Evolutionary conservation across 2,797 vertebrate genomes (phyloP), one percentile per base, ranked within the genome.

Genomic region (Loris lydekkerianus): DNA sequence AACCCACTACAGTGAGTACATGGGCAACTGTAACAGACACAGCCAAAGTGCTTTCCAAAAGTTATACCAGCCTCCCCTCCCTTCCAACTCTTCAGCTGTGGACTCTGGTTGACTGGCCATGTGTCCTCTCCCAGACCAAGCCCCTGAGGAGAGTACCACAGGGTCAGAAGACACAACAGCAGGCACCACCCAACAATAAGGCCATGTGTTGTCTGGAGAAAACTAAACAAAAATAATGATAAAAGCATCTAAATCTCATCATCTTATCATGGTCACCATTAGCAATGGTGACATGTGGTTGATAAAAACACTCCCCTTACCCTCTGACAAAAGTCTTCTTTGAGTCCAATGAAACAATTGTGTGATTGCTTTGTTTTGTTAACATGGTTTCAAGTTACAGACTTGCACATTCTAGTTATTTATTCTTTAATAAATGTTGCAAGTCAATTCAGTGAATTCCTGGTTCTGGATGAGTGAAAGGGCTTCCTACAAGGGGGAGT

Each of bases 101-200:
- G 49, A 49, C 49, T 49, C 63, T 7, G 49, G 15, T 17, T 65
- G 78, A 56, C 67, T n/a, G 37, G 14, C 23, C 53, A 14, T 5
- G 5, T 29, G 27, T 65, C 63, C 63, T 65, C 63, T 6, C 29
- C 27, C 27, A 11, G 63, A 29, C 6, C 63, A 65, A 65, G 29
- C 27, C 63, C 23, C 2, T 14, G 63, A 72, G 40, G 37, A 40
- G 89, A 20, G 46, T 20, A 4, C 46, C 40, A 37, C 69, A 37
- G 25, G 69, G 46, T n/a, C 46, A 60, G 60, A 77, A 82, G 77
- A 15, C 13, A 5, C 27, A 27, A 29, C 63, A n/a, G 23, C 0
- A 0, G 67, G 29, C 18, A 1, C 5, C 0, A 0, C 4, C 0
- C n/a, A 86, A 76, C 1, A 37, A 23, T 34, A 10, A 43, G 29